Conservation (phyloP, 2,888 invertebrate species). For the Caenorhabditis sp. region DNA sequence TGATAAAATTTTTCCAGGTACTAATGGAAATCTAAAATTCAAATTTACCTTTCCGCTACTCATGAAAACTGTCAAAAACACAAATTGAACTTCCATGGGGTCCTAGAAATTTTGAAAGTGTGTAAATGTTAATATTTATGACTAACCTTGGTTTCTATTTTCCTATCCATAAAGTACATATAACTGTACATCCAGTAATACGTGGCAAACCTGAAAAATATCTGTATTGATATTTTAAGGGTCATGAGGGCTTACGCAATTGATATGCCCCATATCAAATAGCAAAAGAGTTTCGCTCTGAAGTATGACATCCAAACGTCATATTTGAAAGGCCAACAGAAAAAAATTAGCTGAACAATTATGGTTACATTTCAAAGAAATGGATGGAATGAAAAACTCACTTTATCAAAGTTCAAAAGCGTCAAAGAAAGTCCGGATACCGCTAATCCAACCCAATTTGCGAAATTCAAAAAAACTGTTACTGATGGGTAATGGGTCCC, state of each 20-base stretch:
- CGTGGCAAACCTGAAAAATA: slow-evolving; percentile 76
- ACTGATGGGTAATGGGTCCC: slow-evolving; percentile 73
- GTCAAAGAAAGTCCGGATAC: slow-evolving; percentile 81
- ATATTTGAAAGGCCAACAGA: slow-evolving; percentile 81
- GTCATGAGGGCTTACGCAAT: slow-evolving; percentile 69
- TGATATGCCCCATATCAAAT: slow-evolving; percentile 78
- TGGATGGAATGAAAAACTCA: not conserved
- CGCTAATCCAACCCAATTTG: slow-evolving; percentile 81
- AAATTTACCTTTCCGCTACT: slow-evolving; percentile 22
- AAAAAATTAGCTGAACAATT: slow-evolving; percentile 75
- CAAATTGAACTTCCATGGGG: slow-evolving; percentile 22
- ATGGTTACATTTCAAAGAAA: not conserved
- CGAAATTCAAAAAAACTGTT: slow-evolving; percentile 78
- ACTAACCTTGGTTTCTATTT: slow-evolving; percentile 4
- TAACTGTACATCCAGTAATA: slow-evolving; percentile 78
- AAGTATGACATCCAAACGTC: slow-evolving; percentile 80
- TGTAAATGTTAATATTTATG: not conserved
- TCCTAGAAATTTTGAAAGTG: not conserved
- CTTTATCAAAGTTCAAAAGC: slow-evolving; percentile 80
- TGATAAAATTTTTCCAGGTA: not conserved
- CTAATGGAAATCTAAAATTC: not conserved
- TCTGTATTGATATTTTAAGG: not conserved
- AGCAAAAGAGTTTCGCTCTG: slow-evolving; percentile 76
- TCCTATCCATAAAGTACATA: slow-evolving; percentile 24
- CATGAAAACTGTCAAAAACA: slow-evolving; percentile 34